Conservation (phyloP, 37 sponge, comb jelly and placozoan species). For the Corticium candelabrum region DNA sequence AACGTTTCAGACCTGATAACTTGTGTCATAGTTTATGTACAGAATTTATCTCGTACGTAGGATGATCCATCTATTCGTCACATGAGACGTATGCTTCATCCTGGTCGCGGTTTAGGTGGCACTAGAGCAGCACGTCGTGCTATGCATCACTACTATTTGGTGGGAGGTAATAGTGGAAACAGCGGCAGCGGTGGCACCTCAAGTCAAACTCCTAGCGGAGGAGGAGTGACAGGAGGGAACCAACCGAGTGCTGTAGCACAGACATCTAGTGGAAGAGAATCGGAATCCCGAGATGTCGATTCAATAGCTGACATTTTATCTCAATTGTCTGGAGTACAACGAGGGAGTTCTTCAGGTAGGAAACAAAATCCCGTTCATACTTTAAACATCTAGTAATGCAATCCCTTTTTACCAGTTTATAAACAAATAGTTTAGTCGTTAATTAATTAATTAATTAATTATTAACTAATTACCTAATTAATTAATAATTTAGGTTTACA, state of each 20-base stretch:
- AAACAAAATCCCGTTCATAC: too few species aligned
- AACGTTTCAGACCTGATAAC: slow-evolving; percentile 13
- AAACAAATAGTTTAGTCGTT: too few species aligned
- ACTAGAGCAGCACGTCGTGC: not conserved
- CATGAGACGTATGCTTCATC: slow-evolving; percentile 34
- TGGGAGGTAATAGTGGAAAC: not conserved
- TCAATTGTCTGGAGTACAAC: slow-evolving; percentile 41
- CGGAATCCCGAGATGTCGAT: slow-evolving; percentile 35
- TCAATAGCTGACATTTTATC: slow-evolving; percentile 69
- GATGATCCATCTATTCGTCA: slow-evolving; percentile 31
- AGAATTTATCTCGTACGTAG: slow-evolving; percentile 40
- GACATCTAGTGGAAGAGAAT: too few species aligned
- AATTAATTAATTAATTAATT: too few species aligned
- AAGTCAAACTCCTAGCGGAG: not conserved
- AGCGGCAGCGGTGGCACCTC: not conserved
- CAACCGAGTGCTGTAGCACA: too few species aligned
- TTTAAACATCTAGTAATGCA: too few species aligned
- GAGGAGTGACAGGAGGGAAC: slow-evolving; percentile 18
- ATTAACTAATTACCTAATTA: too few species aligned
- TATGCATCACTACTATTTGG: not conserved
- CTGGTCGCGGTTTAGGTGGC: slow-evolving; percentile 16
- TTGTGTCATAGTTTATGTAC: slow-evolving; percentile 5
- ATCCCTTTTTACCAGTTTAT: too few species aligned
- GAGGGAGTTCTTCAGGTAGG: not conserved
- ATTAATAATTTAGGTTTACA: too few species aligned